Percentiles rank a stretch among this genome's conserved stretches.
Evolutionary conservation across 53 echinoderm and acorn worm species (phyloP).

Genomic region (Hippasteria phrygiana): DNA sequence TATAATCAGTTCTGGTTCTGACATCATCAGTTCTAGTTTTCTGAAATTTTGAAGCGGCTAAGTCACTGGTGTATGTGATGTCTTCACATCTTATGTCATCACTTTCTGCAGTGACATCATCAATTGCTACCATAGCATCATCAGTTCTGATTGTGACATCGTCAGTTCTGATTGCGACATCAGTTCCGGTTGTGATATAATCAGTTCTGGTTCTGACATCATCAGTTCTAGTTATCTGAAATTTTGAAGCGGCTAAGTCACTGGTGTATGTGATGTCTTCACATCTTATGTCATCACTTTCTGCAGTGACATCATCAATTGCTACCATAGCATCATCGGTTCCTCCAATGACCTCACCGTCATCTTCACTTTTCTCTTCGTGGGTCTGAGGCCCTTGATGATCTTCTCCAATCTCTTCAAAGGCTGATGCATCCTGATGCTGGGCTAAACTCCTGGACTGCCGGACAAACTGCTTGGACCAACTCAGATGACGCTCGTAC

Average conservation of each 20-base stretch:
- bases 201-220: conserved; percentile 30
- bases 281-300: conserved; percentile 17
- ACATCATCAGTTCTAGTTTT: conserved; percentile 29
- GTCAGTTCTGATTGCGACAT: conserved; percentile 11
- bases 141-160: background rate
- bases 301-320: conserved; percentile 26
- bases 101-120: background rate
- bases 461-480: conserved; percentile 73
- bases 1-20: conserved; percentile 6
- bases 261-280: background rate
- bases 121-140: background rate
- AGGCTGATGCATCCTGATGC: background rate
- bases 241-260: background rate
- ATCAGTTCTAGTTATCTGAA: conserved; percentile 16
- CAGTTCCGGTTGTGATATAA: background rate
- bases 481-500: conserved; percentile 87
- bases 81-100: conserved; percentile 9
- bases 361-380: background rate
- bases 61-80: background rate
- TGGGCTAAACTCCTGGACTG: conserved; percentile 17
- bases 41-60: background rate
- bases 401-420: background rate
- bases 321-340: background rate
- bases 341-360: background rate
- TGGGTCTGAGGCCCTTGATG: background rate